Evolutionary conservation across 1,140 invertebrate genomes (phyloP).

Genomic region (Zophobas atratus): DNA sequence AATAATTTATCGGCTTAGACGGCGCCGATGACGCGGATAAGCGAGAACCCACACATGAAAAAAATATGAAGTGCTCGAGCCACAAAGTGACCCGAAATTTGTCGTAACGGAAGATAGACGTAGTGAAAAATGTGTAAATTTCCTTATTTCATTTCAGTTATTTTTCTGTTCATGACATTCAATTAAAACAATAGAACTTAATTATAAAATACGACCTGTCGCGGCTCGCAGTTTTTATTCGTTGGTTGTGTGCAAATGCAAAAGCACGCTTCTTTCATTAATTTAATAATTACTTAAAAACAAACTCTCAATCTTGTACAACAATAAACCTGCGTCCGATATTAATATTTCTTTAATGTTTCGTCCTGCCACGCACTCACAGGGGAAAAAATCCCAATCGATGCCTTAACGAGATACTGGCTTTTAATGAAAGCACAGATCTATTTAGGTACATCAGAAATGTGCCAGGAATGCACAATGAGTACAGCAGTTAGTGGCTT

Average conservation of each 20-base stretch:
- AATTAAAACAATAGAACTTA: conserved; percentile 50
- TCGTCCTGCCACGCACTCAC: conserved; percentile 6
- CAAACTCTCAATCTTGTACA: conserved; percentile 4
- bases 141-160: conserved; percentile 46
- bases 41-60: conserved; percentile 14
- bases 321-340: conserved; percentile 2
- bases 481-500: conserved; percentile 47
- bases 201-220: conserved; percentile 48
- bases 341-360: conserved; percentile 25
- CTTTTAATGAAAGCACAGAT: conserved; percentile 48
- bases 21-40: conserved; percentile 19
- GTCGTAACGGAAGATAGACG: background rate
- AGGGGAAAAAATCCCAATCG: conserved; percentile 37
- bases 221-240: conserved; percentile 28
- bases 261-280: conserved; percentile 34
- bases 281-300: conserved; percentile 38
- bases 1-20: conserved; percentile 44
- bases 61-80: background rate
- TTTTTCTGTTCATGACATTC: conserved; percentile 46
- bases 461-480: conserved; percentile 48
- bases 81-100: background rate
- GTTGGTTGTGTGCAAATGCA: conserved; percentile 33
- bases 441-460: conserved; percentile 50
- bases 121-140: conserved; percentile 36
- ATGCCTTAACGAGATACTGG: conserved; percentile 46